Conservation (phyloP, 2,113 vertebrate genomes). For the Isurus oxyrinchus region DNA sequence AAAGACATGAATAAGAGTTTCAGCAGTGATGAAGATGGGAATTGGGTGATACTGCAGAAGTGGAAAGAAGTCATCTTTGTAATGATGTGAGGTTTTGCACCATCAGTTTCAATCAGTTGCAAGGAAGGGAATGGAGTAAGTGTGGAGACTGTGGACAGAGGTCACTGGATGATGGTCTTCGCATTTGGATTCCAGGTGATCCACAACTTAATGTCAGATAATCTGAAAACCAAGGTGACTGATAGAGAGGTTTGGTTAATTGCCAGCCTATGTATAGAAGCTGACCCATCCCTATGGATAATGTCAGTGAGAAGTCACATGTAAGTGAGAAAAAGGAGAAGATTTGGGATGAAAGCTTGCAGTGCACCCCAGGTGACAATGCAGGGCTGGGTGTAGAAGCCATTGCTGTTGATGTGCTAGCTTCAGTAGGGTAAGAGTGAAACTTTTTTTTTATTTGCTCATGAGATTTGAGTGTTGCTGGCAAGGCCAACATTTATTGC, state of each 20-base stretch:
- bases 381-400: background rate
- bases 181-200: background rate
- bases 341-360: background rate
- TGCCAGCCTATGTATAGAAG: background rate
- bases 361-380: background rate
- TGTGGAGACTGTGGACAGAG: background rate
- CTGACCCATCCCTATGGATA: background rate
- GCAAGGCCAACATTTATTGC: too few species aligned
- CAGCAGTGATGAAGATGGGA: background rate
- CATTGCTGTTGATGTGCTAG: background rate
- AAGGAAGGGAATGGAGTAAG: background rate
- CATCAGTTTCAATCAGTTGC: background rate
- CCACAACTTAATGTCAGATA: background rate
- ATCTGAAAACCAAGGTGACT: background rate
- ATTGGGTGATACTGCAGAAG: background rate
- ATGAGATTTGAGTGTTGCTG: too few species aligned
- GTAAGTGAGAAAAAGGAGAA: background rate
- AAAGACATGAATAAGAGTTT: background rate
- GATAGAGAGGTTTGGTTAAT: background rate
- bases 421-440: background rate
- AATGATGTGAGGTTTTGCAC: background rate
- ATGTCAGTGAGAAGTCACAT: background rate
- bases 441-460: too few species aligned
- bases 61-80: background rate
- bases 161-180: background rate